These are phyloP conservation scores for Chirona hameri DNA, from an alignment of 2,888 invertebrate species.

Conservation along the genomic window DNA sequence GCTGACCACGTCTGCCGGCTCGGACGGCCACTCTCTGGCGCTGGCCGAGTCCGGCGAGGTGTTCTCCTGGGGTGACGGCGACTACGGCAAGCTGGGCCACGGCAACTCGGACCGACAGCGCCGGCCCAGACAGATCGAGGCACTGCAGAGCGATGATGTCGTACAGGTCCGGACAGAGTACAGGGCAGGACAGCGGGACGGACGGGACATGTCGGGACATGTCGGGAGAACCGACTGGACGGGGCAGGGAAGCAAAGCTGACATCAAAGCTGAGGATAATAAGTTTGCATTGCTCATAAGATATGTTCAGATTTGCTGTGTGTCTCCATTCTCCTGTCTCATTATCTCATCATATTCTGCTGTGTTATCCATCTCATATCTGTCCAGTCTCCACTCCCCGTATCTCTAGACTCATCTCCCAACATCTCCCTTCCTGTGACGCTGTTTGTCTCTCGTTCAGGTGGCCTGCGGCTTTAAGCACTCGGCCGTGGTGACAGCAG, in stretches of 20 bases:
- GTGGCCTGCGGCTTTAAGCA: conserved; percentile 40
- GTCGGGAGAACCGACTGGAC: no score
- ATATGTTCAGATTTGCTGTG: no score
- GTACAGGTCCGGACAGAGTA: conserved; percentile 48
- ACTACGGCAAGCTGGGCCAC: conserved; percentile 63
- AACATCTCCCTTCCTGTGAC: not conserved
- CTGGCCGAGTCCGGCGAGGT: conserved; percentile 63
- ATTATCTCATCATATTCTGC: no score
- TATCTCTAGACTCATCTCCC: not conserved
- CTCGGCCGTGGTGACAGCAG: conserved; percentile 56
- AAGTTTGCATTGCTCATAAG: no score
- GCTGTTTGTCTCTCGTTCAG: conserved; percentile 31
- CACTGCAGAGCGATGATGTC: conserved; percentile 59
- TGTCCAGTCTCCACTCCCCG: no score
- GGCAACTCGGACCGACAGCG: conserved; percentile 62
- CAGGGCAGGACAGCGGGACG: no score
- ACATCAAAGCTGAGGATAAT: no score
- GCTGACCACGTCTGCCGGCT: conserved; percentile 60
- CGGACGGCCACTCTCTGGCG: conserved; percentile 62
- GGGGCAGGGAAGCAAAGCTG: no score
- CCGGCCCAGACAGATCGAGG: conserved; percentile 60
- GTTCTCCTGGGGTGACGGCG: conserved; percentile 64
- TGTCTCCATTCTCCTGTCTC: no score
- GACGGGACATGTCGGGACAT: no score
- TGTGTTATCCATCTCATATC: no score